Percentiles rank a stretch among this genome's conserved stretches.
phyloP scores from a whole-genome alignment of 2,888 invertebrate species.

The Axea sp. region DNA sequence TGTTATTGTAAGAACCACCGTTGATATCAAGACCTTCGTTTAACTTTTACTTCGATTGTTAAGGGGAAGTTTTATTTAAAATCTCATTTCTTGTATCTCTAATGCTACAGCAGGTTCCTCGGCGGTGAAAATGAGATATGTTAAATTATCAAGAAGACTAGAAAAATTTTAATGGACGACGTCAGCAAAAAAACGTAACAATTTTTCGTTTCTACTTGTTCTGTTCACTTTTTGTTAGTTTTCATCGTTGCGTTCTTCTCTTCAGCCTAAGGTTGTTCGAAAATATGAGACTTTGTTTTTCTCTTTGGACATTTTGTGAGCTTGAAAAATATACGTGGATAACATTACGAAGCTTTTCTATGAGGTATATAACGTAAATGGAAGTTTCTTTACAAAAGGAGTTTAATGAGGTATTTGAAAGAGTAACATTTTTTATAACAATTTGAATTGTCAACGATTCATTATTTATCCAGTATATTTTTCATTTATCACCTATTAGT shows the following conservation, averaged over 20 bases:
- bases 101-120: constrained; percentile 31
- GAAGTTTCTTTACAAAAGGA: constrained; percentile 22
- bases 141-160: constrained; percentile 51
- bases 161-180: constrained; percentile 31
- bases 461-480: constrained; percentile 58
- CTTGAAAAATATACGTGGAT: constrained; percentile 59
- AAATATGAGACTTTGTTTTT: constrained; percentile 57
- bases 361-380: constrained; percentile 33
- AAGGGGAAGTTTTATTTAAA: constrained; percentile 16
- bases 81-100: constrained; percentile 43
- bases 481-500: constrained; percentile 48
- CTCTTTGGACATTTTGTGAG: constrained; percentile 50
- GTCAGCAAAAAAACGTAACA: constrained; percentile 49
- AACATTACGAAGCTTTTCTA: constrained; percentile 15
- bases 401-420: constrained; percentile 42
- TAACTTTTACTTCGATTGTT: constrained; percentile 9
- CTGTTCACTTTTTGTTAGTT: constrained; percentile 2
- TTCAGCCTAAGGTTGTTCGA: constrained; percentile 50
- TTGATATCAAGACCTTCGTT: constrained; percentile 6
- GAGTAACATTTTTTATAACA: constrained; percentile 48
- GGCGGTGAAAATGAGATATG: constrained; percentile 52
- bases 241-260: constrained; percentile 44
- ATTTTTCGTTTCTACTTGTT: constrained; percentile 2
- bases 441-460: constrained; percentile 49
- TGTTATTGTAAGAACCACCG: too few relatives aligned